Percentiles rank a stretch among this genome's conserved stretches.
Conservation (phyloP, 2,888 invertebrate genomes). For the Dendrolimus houi region DNA sequence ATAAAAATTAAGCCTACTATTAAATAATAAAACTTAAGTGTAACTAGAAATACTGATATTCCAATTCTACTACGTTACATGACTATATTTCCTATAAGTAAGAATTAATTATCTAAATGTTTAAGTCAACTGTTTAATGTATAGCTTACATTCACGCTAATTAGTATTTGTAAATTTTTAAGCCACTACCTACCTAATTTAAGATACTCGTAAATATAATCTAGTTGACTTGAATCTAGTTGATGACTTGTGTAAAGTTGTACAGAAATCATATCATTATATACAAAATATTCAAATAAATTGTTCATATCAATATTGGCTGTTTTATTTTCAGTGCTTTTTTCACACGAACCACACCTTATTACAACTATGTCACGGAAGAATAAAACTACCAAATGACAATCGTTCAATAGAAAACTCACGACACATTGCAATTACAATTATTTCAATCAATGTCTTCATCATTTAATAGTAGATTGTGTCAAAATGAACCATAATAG, state of each 20-base stretch:
- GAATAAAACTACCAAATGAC: too few species aligned
- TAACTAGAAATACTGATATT: conserved; percentile 46
- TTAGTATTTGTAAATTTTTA: conserved; percentile 66
- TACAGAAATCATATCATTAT: conserved; percentile 75
- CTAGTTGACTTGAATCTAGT: conserved; percentile 73
- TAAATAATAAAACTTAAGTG: conserved; percentile 31
- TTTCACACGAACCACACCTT: background rate
- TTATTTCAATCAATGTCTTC: too few species aligned
- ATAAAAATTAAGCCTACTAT: conserved; percentile 11
- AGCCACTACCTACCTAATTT: conserved; percentile 62
- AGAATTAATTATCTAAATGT: conserved; percentile 32
- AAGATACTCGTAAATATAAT: conserved; percentile 69
- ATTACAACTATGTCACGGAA: too few species aligned
- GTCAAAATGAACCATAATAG: too few species aligned
- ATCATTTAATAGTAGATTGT: too few species aligned
- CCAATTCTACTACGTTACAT: conserved; percentile 56
- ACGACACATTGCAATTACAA: too few species aligned
- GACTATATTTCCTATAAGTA: conserved; percentile 64
- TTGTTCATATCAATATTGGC: conserved; percentile 59
- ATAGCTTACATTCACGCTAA: conserved; percentile 59
- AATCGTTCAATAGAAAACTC: too few species aligned
- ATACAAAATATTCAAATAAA: conserved; percentile 74
- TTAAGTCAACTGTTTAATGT: conserved; percentile 62
- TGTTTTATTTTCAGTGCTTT: conserved; percentile 25
- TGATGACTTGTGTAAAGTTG: conserved; percentile 69